Base-by-base conservation (phyloP, 1,140 invertebrate genomes). In the Asobara japonica region DNA sequence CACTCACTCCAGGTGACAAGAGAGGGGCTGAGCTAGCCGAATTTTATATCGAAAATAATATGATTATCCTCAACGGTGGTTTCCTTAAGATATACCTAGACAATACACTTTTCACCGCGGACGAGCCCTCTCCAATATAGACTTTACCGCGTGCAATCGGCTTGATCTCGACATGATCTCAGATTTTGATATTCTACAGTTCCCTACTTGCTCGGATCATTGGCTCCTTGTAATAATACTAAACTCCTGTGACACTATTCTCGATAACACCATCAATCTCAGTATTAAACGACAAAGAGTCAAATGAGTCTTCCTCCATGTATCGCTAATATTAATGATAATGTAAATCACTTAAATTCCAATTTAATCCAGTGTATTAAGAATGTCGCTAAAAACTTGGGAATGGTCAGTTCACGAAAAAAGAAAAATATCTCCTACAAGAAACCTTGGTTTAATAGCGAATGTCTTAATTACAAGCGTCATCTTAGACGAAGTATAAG, bases 381-480 rank as follows among this genome's bases (percentile, higher is more conserved):
- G 10, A 33, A 33, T 10, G 10, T 33, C 5, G 31, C 31, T 4
- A 33, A 10, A 6, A 4, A 33, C 4, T 10, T 33, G 4, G 31
- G 31, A 33, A 4, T 33, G 10, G 10, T 33, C 31, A 6, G 10
- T 10, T 4, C 41, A 7, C 41, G 3, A 3, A 6, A 6, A 7
- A 33, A 10, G 4, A 33, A 33, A 33, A 33, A 33, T 45, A 13
- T 7, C n/a, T 7, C 6, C 3, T 16, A 7, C n/a, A 45, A 45
- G 4, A 62, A 62, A 30, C 60, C 60, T n/a, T 62, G 60, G 60
- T 62, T 62, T 30, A n/a, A n/a, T n/a, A n/a, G n/a, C n/a, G n/a
- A n/a, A n/a, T n/a, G n/a, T n/a, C n/a, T n/a, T n/a, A 25, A 62
- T 27, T 30, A 30, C 27, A 62, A 30, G 27, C 3, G 1, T 4